Percentiles rank a stretch among this genome's conserved stretches.
Evolutionary conservation across 1,140 invertebrate genomes (phyloP).

Genomic region (Philotrypesis tridentata): DNA sequence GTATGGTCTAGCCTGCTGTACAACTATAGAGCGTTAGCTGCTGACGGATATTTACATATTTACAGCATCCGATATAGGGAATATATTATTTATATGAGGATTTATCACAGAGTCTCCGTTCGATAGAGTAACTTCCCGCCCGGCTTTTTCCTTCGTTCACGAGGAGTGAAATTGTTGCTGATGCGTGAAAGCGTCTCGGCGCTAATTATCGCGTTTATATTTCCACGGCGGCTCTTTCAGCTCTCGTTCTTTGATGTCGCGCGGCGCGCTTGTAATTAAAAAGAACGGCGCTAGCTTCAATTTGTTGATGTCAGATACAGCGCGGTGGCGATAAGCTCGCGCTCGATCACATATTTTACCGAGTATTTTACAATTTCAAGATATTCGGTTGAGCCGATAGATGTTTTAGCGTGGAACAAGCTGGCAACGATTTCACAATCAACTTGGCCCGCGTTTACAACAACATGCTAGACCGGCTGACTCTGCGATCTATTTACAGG

Average conservation of each 20-base stretch:
- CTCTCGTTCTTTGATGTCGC: neutral
- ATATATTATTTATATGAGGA: conserved; percentile 36
- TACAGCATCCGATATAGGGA: conserved; percentile 36
- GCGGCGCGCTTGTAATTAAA: neutral
- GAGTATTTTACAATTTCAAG: neutral
- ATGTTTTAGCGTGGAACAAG: no score
- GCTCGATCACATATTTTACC: neutral
- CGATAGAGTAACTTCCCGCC: conserved; percentile 10
- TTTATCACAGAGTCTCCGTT: conserved; percentile 12
- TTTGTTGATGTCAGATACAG: conserved; percentile 12
- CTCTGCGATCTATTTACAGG: neutral
- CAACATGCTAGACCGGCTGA: no score
- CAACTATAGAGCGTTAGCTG: neutral
- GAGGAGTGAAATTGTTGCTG: conserved; percentile 19
- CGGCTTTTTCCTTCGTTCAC: neutral
- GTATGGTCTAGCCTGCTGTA: conserved; percentile 3
- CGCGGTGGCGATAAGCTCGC: neutral
- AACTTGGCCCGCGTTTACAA: no score
- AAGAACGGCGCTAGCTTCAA: conserved; percentile 12
- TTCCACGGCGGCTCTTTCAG: neutral
- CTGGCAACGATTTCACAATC: no score
- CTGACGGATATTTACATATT: conserved; percentile 51
- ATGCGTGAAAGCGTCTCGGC: neutral
- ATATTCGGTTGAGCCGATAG: no score
- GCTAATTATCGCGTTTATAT: conserved; percentile 3